phyloP scores from a whole-genome alignment of 2,113 vertebrate species.

The Nansenia antarctica region DNA sequence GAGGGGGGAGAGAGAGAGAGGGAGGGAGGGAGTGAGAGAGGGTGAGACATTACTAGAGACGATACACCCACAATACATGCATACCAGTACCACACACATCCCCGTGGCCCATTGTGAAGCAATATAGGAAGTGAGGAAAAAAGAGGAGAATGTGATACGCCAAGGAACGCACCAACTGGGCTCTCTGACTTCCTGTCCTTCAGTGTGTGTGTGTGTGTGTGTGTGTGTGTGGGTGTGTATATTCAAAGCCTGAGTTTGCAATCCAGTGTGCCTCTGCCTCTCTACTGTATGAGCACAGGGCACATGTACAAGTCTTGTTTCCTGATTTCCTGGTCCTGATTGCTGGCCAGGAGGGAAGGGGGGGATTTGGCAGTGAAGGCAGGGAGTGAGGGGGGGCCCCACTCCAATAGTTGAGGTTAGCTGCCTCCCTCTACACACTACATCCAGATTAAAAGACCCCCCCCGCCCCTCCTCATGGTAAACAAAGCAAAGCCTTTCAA shows the following conservation, averaged over 20 bases:
- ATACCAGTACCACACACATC: neutral
- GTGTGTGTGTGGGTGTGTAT: neutral
- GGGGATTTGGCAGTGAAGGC: constrained; percentile 4
- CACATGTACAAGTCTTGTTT: constrained; percentile 9
- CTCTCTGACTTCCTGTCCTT: constrained; percentile 5
- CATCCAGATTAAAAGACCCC: constrained; percentile 9
- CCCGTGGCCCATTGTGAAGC: neutral
- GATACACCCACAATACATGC: neutral
- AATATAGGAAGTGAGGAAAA: neutral
- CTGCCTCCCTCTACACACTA: neutral
- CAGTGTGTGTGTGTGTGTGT: constrained; percentile 3
- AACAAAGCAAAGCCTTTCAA: too few species aligned
- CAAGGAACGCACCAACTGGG: neutral
- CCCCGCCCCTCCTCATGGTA: neutral
- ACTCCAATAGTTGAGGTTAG: constrained; percentile 22
- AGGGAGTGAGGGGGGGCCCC: constrained; percentile 16
- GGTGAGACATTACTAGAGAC: neutral
- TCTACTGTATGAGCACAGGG: neutral
- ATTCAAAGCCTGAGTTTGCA: too few species aligned
- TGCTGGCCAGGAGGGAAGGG: constrained; percentile 24
- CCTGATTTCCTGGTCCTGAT: constrained; percentile 32
- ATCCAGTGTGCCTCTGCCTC: neutral
- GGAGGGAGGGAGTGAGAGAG: neutral
- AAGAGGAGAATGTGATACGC: neutral
- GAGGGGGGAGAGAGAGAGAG: neutral